A percentile compares a stretch with the other conserved stretches of the same genome.
These are phyloP conservation scores for Chunga burmeisteri DNA, from an alignment of 2,113 vertebrate species.

Conservation along the genomic window DNA sequence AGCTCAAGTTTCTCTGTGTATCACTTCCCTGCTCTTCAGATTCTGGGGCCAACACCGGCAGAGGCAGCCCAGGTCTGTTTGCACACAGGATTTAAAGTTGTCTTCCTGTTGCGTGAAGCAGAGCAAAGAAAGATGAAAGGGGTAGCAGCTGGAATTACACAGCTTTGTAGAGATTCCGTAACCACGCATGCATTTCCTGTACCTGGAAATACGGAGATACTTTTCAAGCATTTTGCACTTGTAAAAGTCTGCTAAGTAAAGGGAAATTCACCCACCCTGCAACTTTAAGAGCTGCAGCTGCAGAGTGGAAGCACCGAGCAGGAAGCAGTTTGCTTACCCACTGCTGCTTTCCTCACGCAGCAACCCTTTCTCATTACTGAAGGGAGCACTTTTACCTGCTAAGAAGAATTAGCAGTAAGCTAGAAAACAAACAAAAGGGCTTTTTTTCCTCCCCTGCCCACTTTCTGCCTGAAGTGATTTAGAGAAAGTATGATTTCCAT, in stretches of 20 bases:
- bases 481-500: background rate
- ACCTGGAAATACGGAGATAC: background rate
- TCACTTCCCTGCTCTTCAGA: background rate
- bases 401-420: background rate
- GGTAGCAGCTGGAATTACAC: constrained; percentile 8
- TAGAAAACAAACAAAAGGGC: background rate
- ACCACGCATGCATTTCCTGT: background rate
- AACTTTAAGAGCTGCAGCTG: background rate
- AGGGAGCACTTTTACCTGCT: background rate
- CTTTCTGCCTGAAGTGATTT: background rate
- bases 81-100: background rate
- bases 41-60: background rate
- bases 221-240: background rate
- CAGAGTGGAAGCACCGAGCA: background rate
- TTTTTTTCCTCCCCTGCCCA: background rate
- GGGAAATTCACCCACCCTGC: background rate
- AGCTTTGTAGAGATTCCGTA: background rate
- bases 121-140: background rate
- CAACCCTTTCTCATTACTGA: background rate
- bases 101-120: background rate
- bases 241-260: background rate
- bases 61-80: background rate
- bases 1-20: background rate
- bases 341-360: background rate
- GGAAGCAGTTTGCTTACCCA: background rate